phyloP scores from a whole-genome alignment of 2,113 vertebrate species.

The Periophthalmus modestus region DNA sequence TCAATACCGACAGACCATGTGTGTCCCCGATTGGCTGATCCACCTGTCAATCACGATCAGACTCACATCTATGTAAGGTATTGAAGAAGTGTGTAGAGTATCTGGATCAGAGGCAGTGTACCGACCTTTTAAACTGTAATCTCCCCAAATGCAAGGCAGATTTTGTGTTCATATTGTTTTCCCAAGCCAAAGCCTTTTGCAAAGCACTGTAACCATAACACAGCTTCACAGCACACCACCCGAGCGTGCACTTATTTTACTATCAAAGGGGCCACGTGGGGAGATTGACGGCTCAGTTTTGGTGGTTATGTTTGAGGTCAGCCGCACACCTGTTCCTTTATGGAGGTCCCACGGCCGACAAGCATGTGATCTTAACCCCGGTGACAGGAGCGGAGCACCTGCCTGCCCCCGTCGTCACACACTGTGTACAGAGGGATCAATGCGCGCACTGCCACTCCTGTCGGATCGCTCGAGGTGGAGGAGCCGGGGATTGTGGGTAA shows the following conservation, averaged over 20 bases:
- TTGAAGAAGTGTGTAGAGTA: no score
- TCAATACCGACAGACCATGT: no score
- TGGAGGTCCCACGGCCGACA: constrained; percentile 30
- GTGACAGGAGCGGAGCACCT: constrained; percentile 39
- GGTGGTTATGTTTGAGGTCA: constrained; percentile 44
- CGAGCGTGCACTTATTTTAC: constrained; percentile 13
- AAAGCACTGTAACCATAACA: neutral
- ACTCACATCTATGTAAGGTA: no score
- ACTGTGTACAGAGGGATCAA: constrained; percentile 46
- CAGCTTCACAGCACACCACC: neutral
- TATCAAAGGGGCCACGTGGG: constrained; percentile 19
- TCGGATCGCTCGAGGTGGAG: constrained; percentile 2
- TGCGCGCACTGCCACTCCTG: constrained; percentile 27
- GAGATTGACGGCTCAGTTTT: constrained; percentile 52
- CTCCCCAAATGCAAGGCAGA: neutral
- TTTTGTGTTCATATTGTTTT: neutral
- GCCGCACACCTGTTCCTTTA: constrained; percentile 30
- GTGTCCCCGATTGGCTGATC: no score
- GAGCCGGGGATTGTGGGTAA: constrained; percentile 4
- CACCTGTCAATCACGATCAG: no score
- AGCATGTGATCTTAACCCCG: constrained; percentile 65
- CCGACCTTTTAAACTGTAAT: neutral
- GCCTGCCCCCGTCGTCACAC: constrained; percentile 21
- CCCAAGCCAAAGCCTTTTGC: no score
- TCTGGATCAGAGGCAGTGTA: no score